Base-by-base conservation (phyloP, 2,113 vertebrate genomes). In the Conger conger region DNA sequence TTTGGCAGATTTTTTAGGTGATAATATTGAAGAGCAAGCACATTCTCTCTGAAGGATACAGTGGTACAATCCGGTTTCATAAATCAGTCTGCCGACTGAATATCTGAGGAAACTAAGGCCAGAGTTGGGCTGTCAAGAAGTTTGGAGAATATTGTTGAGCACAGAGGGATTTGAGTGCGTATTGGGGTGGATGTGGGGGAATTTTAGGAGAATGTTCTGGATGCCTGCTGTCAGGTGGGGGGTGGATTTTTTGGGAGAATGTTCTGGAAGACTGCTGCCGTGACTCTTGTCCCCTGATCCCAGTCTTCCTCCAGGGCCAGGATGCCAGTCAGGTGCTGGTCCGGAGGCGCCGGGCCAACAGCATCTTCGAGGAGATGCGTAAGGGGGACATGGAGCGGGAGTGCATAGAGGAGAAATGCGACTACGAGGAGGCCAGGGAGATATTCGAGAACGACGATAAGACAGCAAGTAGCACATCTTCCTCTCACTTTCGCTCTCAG, bases 341-440 rank as follows among this genome's bases (percentile, higher is more conserved):
- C 53, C 95, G 97, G 38, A 0, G 4, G 42, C 95, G 93, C 82
- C 95, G 98, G 63, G 97, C 97, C 20, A 98, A 99, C 91, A 93
- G 91, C 0, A 0, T 94, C 0, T 85, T 94, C 0, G 98, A 99
- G 89, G 98, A 99, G 90, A 0, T 93, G 0, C 97, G 95, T 87
- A 5, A 95, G 87, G 98, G 98, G 1, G 91, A 97, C 89, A 93
- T 97, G 89, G 97, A 99, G 92, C 93, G 98, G 36, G 98, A 99
- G 88, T 99, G 98, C 33, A 0, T 23, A 0, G 98, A 99, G 89
- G 98, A 99, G 90, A 90, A 63, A 0, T 99, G 98, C 88, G 88
- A 84, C 0, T 93, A 84, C 1, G 98, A 99, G 90, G 98, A 99
- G 91, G 97, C 96, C 27, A 93, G 96, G 3, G 98, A 99, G 91